Evolutionary conservation across 2,888 invertebrate genomes (phyloP), one percentile per base, ranked within the genome.

Genomic region (Thereva unica): DNA sequence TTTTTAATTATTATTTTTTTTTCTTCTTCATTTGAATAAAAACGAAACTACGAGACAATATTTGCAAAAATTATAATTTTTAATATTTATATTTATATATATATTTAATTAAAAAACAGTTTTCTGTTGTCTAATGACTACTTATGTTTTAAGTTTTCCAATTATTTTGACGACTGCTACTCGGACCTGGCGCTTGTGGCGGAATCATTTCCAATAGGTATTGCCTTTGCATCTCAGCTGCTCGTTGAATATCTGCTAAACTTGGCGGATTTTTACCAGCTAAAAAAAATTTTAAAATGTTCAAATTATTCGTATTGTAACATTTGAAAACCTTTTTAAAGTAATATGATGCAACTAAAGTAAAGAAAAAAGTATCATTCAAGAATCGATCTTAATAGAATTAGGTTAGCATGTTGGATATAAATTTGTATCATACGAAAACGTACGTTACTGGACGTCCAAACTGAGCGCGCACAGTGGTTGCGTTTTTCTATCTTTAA

Each of bases 141-240:
- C 37, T 5, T 44, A 35, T 35, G 47, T 70, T 72, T 76, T 78
- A 81, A 72, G 81, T 80, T 75, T 81, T 81, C 81, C 81, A 81
- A 69, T 81, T 81, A 67, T 81, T 81, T 70, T 82, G 81, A 68
- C 81, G 80, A 75, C 76, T 80, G 66, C 76, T 80, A 69, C 78
- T 80, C 54, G 80, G 76, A 65, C 78, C 80, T 45, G 80, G 77
- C 71, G 79, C 75, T 73, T 75, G 80, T 34, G 79, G 86, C 66
- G 95, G 94, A 76, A 97, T 94, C 95, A 97, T 95, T 81, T 97
- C 97, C 70, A 97, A 86, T 76, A 97, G 86, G 84, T 97, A 97
- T 84, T 97, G 97, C 66, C 97, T 85, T 83, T 97, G 97, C 71
- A 93, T 84, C 78, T 93, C 93, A 4, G 92, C 92, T 68, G 93